Evolutionary conservation across 1,140 invertebrate genomes (phyloP), one percentile per base, ranked within the genome.

Genomic region (Drosophila melanica): DNA sequence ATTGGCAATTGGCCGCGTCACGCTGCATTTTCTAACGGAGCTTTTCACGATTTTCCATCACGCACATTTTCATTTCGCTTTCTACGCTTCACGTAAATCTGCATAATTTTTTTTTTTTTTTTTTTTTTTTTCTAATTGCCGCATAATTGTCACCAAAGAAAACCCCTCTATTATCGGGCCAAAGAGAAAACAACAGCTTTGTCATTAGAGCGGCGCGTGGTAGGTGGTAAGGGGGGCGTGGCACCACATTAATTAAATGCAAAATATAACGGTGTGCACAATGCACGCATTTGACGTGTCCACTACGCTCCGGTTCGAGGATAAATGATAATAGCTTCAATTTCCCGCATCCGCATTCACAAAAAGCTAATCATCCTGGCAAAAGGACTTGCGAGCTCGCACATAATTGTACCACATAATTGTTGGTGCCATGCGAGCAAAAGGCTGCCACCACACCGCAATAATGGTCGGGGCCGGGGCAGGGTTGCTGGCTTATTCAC

Each of bases 311-410:
- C 57, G 58, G 59, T 41, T 30, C 50, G 57, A 71, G 81, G 48
- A 73, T 45, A 58, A 69, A 27, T 18, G 50, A 81, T 79, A 87
- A 87, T 82, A 77, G 50, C 78, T 35, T 42, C 72, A 75, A 76
- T 70, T 73, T 59, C 64, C 75, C 79, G 27, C 50, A 9, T 42
- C 33, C 55, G 63, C 82, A 73, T 64, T 71, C 79, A 35, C 82
- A 89, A 82, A 87, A 89, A 87, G 82, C 82, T 87, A 87, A 89
- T 87, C 84, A 87, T 81, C 67, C 79, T 42, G 42, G 65, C 79
- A 60, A 80, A 60, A 85, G 62, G 45, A 67, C 54, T 27, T 47
- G 62, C 78, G 65, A 66, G 71, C 63, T 53, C 70, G 69, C 65
- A 62, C 72, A 86, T 86, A 86, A 86, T 86, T 86, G 78, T 66